Percentiles rank a stretch among this genome's conserved stretches.
Conservation (phyloP, 2,797 vertebrate genomes). For the Simalia tracyae region DNA sequence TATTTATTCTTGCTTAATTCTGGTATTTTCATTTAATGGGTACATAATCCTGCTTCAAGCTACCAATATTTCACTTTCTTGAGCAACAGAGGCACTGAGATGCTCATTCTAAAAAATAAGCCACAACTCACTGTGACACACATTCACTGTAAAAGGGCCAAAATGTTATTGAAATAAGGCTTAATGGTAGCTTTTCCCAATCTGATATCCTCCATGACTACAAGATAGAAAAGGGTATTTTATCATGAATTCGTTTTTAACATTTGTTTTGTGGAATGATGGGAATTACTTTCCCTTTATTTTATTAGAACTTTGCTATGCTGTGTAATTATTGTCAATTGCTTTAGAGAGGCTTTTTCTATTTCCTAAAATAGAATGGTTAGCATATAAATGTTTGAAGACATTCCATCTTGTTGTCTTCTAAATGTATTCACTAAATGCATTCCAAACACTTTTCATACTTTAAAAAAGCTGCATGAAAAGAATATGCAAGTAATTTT, state of each 20-base stretch:
- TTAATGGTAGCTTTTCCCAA: not conserved
- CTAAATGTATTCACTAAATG: not conserved
- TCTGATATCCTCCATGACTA: not conserved
- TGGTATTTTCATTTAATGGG: not conserved
- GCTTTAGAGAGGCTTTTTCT: not conserved
- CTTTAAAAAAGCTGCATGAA: constrained; percentile 9
- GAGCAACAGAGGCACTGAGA: not conserved
- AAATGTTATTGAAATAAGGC: not conserved
- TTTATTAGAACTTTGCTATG: not conserved
- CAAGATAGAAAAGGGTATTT: not conserved
- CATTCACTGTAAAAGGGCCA: not conserved
- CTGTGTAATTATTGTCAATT: not conserved
- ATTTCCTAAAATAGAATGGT: not conserved
- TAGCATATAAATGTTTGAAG: constrained; percentile 6
- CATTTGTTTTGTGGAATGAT: not conserved
- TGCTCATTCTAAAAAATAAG: not conserved
- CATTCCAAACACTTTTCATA: not conserved
- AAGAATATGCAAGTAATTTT: constrained; percentile 27
- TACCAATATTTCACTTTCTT: not conserved
- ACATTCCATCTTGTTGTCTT: not conserved
- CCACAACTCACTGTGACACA: not conserved
- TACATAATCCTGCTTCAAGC: not conserved
- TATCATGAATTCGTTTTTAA: not conserved
- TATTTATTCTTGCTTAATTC: constrained; percentile 5
- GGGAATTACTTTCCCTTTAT: not conserved